Evolutionary conservation across 2,797 vertebrate genomes (phyloP).

Genomic region (Premnoplex brunnescens): DNA sequence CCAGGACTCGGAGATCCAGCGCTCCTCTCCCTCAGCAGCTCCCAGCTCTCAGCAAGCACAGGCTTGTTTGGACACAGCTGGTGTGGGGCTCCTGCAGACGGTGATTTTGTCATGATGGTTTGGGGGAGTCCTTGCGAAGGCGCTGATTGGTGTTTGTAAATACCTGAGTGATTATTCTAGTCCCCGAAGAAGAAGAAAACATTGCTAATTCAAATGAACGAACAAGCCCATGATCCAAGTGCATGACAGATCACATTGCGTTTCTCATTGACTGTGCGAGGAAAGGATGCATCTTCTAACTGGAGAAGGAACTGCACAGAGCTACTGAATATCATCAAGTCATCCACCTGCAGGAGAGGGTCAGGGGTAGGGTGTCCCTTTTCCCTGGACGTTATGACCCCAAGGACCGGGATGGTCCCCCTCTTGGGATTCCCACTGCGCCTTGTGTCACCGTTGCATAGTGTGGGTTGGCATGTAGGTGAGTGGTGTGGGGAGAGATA

Average conservation of each 20-base stretch:
- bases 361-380: conserved; percentile 33
- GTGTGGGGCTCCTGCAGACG: conserved; percentile 77
- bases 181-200: conserved; percentile 73
- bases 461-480: not conserved
- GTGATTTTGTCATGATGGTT: conserved; percentile 84
- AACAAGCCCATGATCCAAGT: conserved; percentile 58
- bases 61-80: conserved; percentile 76
- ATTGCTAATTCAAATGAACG: conserved; percentile 65
- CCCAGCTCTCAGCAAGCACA: conserved; percentile 61
- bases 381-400: conserved; percentile 58
- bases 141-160: conserved; percentile 79
- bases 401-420: not conserved
- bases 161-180: conserved; percentile 75
- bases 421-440: not conserved
- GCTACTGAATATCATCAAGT: conserved; percentile 67
- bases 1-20: conserved; percentile 68
- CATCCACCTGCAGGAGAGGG: conserved; percentile 26
- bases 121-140: conserved; percentile 60
- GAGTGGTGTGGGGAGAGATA: not conserved
- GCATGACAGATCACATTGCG: conserved; percentile 78
- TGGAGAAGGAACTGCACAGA: conserved; percentile 68
- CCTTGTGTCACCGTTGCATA: not conserved
- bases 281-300: conserved; percentile 63
- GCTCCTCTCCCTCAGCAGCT: conserved; percentile 40
- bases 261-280: conserved; percentile 73